phyloP scores from a whole-genome alignment of 2,113 vertebrate genomes.

The Pygathrix nemaeus region DNA sequence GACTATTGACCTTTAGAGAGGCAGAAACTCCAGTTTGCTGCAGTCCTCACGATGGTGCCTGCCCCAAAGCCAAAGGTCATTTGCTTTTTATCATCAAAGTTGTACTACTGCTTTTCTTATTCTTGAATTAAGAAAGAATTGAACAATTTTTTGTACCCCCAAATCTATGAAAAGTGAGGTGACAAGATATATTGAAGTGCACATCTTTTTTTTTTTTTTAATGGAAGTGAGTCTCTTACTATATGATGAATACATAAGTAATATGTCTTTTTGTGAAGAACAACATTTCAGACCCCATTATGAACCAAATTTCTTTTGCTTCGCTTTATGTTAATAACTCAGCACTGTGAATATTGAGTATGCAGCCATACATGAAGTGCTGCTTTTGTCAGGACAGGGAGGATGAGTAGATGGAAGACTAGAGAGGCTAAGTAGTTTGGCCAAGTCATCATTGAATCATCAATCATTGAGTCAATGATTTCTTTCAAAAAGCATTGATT shows the following conservation, averaged over 20 bases:
- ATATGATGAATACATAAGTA: background rate
- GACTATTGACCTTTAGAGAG: background rate
- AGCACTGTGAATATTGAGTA: background rate
- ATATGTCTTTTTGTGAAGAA: background rate
- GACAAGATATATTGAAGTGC: background rate
- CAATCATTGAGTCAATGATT: background rate
- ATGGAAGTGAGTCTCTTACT: background rate
- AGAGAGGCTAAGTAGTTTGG: background rate
- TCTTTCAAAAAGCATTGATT: background rate
- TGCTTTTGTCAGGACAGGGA: background rate
- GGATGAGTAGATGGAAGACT: background rate
- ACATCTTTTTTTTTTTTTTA: background rate
- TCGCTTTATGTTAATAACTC: background rate
- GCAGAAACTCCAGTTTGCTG: background rate
- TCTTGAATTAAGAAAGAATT: background rate
- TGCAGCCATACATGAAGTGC: background rate
- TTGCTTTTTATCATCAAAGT: background rate
- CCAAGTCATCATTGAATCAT: too few relatives aligned
- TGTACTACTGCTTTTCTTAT: background rate
- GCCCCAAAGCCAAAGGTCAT: too few relatives aligned
- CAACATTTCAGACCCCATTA: background rate
- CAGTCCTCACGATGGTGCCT: background rate
- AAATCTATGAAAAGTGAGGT: background rate
- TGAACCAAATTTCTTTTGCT: background rate
- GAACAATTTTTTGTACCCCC: background rate